phyloP scores from a whole-genome alignment of 2,888 invertebrate genomes.

The Rhamnusium bicolor region DNA sequence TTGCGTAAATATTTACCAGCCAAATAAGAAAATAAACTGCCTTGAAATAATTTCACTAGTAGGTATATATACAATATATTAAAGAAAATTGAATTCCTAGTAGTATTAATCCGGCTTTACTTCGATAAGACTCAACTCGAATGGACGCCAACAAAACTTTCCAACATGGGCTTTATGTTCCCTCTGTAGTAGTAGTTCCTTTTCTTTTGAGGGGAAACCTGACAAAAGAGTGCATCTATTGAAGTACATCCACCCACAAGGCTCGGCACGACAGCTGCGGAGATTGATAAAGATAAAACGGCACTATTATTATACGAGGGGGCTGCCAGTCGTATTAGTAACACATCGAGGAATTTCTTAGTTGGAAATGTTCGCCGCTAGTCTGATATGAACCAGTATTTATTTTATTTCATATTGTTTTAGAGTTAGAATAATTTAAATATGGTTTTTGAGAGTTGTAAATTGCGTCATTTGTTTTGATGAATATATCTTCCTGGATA shows the following conservation, averaged over 20 bases:
- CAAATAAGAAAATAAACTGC: background rate
- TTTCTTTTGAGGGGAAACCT: slow-evolving; percentile 11
- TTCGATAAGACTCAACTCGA: background rate
- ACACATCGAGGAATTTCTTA: slow-evolving; percentile 22
- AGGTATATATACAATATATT: background rate
- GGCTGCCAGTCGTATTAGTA: slow-evolving; percentile 22
- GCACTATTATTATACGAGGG: slow-evolving; percentile 25
- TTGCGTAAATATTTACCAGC: background rate
- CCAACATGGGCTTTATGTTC: background rate
- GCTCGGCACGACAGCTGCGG: slow-evolving; percentile 25
- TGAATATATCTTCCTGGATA: too few relatives aligned
- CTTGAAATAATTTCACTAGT: background rate
- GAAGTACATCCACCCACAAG: slow-evolving; percentile 19
- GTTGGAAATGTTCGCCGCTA: background rate
- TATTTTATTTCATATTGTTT: too few relatives aligned
- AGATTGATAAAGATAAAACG: slow-evolving; percentile 40
- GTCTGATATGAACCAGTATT: background rate
- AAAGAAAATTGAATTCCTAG: background rate
- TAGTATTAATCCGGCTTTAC: slow-evolving; percentile 4
- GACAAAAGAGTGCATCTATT: slow-evolving; percentile 12
- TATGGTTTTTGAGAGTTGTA: too few relatives aligned
- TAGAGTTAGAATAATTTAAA: too few relatives aligned
- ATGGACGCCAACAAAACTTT: slow-evolving; percentile 8
- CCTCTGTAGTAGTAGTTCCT: too few relatives aligned
- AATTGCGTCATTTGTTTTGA: too few relatives aligned